Conservation (phyloP, 2,888 invertebrate genomes). For the Aplocera efformata region DNA sequence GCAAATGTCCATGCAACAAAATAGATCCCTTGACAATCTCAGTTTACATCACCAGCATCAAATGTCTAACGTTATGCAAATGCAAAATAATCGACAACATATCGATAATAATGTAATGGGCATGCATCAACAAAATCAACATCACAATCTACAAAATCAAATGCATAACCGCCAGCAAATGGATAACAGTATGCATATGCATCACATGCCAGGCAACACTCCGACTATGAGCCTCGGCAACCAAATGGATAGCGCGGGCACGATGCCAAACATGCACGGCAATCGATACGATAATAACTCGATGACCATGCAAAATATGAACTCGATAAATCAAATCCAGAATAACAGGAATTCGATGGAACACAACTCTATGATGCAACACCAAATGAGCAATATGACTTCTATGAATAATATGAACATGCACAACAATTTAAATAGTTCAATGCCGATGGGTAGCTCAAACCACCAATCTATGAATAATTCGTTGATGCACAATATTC, state of each 20-base stretch:
- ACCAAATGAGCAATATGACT: slow-evolving; percentile 63
- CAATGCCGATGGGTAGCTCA: slow-evolving; percentile 64
- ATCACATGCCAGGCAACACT: slow-evolving; percentile 63
- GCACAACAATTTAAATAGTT: slow-evolving; percentile 58
- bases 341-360: slow-evolving; percentile 66
- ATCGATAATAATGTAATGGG: slow-evolving; percentile 64
- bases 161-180: slow-evolving; percentile 70
- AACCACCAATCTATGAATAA: slow-evolving; percentile 65
- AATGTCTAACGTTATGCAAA: slow-evolving; percentile 71
- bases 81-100: slow-evolving; percentile 65
- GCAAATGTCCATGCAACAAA: slow-evolving; percentile 67
- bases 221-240: slow-evolving; percentile 56
- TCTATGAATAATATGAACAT: slow-evolving; percentile 66
- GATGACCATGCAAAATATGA: slow-evolving; percentile 66
- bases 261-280: slow-evolving; percentile 58
- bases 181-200: slow-evolving; percentile 69
- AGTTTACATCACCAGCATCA: slow-evolving; percentile 70
- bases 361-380: slow-evolving; percentile 68
- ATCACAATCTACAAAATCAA: slow-evolving; percentile 50
- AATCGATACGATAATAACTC: slow-evolving; percentile 67
- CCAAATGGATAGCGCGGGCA: slow-evolving; percentile 61
- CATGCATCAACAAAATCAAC: slow-evolving; percentile 61
- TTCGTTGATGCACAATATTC: slow-evolving; percentile 70
- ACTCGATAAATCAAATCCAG: slow-evolving; percentile 66
- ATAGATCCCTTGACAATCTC: slow-evolving; percentile 65